Conservation (phyloP, 53 echinoderm and acorn worm species). For the Zoroaster sp. region DNA sequence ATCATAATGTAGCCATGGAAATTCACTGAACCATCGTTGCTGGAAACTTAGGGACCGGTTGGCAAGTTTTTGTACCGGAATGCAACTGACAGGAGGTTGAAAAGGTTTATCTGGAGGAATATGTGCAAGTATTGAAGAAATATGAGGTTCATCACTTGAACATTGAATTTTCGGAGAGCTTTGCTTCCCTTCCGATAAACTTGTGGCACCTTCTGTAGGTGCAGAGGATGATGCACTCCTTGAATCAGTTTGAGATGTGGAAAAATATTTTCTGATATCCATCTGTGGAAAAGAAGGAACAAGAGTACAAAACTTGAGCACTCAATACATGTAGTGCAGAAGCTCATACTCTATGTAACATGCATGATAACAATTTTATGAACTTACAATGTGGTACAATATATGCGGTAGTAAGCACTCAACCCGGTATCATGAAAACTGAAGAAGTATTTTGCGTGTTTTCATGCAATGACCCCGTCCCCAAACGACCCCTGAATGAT, state of each 20-base stretch:
- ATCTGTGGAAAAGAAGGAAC: too few relatives aligned
- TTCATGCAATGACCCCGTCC: too few relatives aligned
- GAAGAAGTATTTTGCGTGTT: too few relatives aligned
- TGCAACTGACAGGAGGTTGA: conserved; percentile 27
- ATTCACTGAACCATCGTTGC: neutral
- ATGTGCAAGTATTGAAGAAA: neutral
- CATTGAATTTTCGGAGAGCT: neutral
- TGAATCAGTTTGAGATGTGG: neutral
- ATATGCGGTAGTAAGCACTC: too few relatives aligned
- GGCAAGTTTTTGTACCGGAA: neutral
- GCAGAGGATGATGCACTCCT: conserved; percentile 7
- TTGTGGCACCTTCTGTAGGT: neutral
- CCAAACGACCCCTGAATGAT: too few relatives aligned
- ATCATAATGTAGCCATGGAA: conserved; percentile 31
- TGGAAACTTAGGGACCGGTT: neutral
- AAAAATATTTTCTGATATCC: conserved; percentile 35
- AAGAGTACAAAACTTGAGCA: too few relatives aligned
- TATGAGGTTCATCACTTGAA: neutral
- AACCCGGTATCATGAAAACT: too few relatives aligned
- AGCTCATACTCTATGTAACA: too few relatives aligned
- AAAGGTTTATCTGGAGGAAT: conserved; percentile 19
- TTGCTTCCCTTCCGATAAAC: neutral
- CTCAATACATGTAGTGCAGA: too few relatives aligned
- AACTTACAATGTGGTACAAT: too few relatives aligned
- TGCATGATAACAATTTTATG: too few relatives aligned